Evolutionary conservation across 1,140 invertebrate species (phyloP).

Genomic region (Anastrepha obliqua): DNA sequence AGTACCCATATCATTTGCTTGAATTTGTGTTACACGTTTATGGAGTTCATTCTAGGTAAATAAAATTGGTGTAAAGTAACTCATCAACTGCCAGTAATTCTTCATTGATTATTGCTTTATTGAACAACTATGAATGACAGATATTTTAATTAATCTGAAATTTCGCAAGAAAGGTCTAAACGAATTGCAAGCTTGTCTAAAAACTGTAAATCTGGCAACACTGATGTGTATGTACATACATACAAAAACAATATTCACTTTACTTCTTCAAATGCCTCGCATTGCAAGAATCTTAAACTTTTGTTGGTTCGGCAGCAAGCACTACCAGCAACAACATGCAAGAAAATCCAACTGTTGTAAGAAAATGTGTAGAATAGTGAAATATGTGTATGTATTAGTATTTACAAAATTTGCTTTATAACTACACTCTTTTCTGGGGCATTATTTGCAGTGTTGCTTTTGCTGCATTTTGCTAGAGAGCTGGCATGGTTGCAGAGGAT

Average conservation of each 20-base stretch:
- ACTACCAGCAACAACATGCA: background rate
- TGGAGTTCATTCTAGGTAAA: too few relatives aligned
- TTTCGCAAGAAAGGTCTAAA: too few relatives aligned
- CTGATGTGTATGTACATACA: background rate
- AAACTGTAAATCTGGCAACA: background rate
- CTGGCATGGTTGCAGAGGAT: background rate
- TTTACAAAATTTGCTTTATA: background rate
- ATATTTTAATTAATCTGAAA: too few relatives aligned
- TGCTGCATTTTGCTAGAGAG: background rate
- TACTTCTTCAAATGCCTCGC: background rate
- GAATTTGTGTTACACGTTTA: too few relatives aligned
- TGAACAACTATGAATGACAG: too few relatives aligned
- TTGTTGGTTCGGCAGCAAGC: background rate
- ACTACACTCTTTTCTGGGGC: background rate
- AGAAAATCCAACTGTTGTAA: constrained; percentile 11
- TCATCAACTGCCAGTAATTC: too few relatives aligned
- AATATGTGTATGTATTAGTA: background rate
- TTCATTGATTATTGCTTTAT: too few relatives aligned
- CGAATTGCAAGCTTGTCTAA: too few relatives aligned
- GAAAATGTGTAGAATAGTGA: constrained; percentile 15
- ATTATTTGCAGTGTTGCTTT: background rate
- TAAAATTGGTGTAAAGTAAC: too few relatives aligned
- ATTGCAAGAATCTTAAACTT: background rate
- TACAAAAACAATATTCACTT: too few relatives aligned
- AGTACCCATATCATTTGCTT: too few relatives aligned